These are phyloP conservation scores for Furcula furcula DNA, from an alignment of 2,888 invertebrate genomes.

Conservation along the genomic window DNA sequence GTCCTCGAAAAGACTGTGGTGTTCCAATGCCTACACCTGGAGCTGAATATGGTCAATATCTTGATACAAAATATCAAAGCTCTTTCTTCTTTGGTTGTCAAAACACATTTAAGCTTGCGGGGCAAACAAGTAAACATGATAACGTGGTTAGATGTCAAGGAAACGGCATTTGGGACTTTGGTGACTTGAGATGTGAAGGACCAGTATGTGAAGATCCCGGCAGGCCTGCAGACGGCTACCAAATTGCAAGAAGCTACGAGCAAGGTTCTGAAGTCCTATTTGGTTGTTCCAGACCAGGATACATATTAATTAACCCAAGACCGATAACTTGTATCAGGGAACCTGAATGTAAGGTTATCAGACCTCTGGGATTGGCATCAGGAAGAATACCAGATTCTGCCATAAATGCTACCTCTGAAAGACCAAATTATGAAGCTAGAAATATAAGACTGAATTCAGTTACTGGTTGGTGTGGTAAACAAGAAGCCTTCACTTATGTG, in stretches of 20 bases:
- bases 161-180: conserved; percentile 98
- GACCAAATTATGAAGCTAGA: conserved; percentile 94
- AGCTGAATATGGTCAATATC: conserved; percentile 94
- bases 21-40: conserved; percentile 95
- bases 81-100: conserved; percentile 98
- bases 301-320: conserved; percentile 94
- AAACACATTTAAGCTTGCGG: conserved; percentile 96
- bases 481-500: conserved; percentile 97
- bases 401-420: conserved; percentile 96
- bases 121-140: conserved; percentile 95
- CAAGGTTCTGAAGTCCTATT: conserved; percentile 96
- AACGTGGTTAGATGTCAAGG: conserved; percentile 95
- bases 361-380: conserved; percentile 94
- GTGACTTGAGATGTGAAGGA: conserved; percentile 96
- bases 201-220: conserved; percentile 98
- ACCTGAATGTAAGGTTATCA: conserved; percentile 96
- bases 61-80: conserved; percentile 94
- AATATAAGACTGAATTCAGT: conserved; percentile 95
- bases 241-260: conserved; percentile 91
- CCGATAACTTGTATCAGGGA: conserved; percentile 95
- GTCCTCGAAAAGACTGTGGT: conserved; percentile 96
- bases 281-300: conserved; percentile 94
- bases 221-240: conserved; percentile 94
- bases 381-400: conserved; percentile 97
- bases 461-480: conserved; percentile 98